phyloP scores from a whole-genome alignment of 2,797 vertebrate genomes.

The Oryzias sinensis region DNA sequence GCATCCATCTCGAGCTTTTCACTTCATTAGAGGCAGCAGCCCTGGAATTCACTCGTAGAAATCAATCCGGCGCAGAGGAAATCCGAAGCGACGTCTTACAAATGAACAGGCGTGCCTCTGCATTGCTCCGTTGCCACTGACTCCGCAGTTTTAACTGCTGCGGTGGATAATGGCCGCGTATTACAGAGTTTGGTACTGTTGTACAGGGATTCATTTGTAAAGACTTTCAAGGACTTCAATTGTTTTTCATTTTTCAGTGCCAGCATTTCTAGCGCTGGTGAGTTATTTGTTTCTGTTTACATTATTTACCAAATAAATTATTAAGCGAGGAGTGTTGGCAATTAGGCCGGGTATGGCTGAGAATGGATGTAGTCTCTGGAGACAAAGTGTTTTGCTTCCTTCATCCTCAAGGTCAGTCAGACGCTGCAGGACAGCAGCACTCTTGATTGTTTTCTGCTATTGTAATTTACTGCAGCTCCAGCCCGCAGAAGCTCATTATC shows the following conservation, averaged over 20 bases:
- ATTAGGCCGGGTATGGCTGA: slow-evolving; percentile 29
- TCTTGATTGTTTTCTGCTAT: slow-evolving; percentile 67
- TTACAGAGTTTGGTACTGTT: slow-evolving; percentile 20
- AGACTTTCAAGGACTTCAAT: slow-evolving; percentile 25
- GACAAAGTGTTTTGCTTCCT: slow-evolving; percentile 38
- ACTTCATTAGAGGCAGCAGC: slow-evolving; percentile 54
- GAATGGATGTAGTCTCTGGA: slow-evolving; percentile 34
- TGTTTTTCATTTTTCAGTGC: slow-evolving; percentile 28
- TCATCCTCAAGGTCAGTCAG: slow-evolving; percentile 61
- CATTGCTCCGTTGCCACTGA: slow-evolving; percentile 27
- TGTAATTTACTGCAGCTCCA: slow-evolving; percentile 58
- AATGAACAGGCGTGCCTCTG: slow-evolving; percentile 58
- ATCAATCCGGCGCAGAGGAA: slow-evolving; percentile 56
- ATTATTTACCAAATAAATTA: slow-evolving; percentile 66
- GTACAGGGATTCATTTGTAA: slow-evolving; percentile 33
- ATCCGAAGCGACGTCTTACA: slow-evolving; percentile 62
- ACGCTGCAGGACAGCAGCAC: slow-evolving; percentile 40
- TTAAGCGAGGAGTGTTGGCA: slow-evolving; percentile 51
- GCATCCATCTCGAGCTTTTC: slow-evolving; percentile 37
- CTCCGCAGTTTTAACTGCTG: slow-evolving; percentile 32
- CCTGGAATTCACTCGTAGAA: slow-evolving; percentile 44
- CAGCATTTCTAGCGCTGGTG: slow-evolving; percentile 7
- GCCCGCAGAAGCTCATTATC: slow-evolving; percentile 68
- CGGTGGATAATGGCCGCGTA: slow-evolving; percentile 50
- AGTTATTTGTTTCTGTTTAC: slow-evolving; percentile 44